Base-by-base conservation (phyloP, 1,140 invertebrate species). In the Lepidurus arcticus region DNA sequence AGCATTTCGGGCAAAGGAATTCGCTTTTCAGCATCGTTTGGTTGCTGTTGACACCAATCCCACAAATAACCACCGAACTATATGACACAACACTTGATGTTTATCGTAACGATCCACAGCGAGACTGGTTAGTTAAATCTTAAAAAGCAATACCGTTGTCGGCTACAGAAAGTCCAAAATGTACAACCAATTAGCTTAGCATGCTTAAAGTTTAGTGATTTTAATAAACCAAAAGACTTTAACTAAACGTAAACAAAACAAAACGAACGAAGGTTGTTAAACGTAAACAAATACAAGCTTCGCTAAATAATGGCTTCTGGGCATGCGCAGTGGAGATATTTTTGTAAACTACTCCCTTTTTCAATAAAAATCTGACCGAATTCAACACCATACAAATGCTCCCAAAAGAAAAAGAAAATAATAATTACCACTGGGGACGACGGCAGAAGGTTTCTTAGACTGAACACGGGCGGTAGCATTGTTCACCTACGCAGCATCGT, bases 381-480 rank as follows among this genome's bases (percentile, higher is more conserved):
- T 74, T 76, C 21, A 42, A 77, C 26, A 80, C 43, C 42, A n/a
- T 43, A 13, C 21, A 16, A 42, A 24, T 80, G n/a, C 76, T 21
- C 26, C 16, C 43, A 43, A 26, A 75, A 42, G 74, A 53, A 45
- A 44, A 45, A 24, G 47, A 0, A 24, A 75, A 79, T 53, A n/a
- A 26, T 82, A 81, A 77, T 91, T 90, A 97, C 95, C 95, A 90
- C 96, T 94, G 83, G 94, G 94, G 85, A 97, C 90, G 84, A 65
- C 53, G 8, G 94, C 90, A 81, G 93, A 90, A 84, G 94, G 92
- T 90, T 98, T 98, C 91, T 98, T 98, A 84, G 95, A 97, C 91
- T 97, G 95, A 86, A 98, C 95, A 89, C 95, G 90, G 82, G 95
- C 95, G 83, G 96, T 98, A 82, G 96, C 95, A 89, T 97, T 98